phyloP scores from a whole-genome alignment of 2,797 vertebrate species.

The Eleutherodactylus coqui region DNA sequence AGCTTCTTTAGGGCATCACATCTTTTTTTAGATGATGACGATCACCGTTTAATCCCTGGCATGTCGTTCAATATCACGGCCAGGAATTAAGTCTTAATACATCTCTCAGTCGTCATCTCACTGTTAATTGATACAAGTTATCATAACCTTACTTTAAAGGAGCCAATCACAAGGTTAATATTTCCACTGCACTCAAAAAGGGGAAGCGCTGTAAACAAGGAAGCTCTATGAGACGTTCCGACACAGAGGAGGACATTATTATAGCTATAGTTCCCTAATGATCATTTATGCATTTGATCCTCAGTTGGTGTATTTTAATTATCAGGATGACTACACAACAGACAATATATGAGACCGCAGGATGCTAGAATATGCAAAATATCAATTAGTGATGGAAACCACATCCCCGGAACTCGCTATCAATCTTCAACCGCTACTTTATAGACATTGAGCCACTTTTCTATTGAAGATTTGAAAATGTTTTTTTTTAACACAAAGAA shows the following conservation, averaged over 20 bases:
- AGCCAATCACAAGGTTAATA: not conserved
- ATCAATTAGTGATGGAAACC: not conserved
- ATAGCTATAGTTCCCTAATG: not conserved
- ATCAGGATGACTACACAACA: not conserved
- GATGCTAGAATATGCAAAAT: slow-evolving; percentile 2
- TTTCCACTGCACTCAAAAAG: too few relatives aligned
- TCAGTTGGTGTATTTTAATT: not conserved
- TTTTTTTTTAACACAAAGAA: not conserved
- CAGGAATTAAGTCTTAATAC: not conserved
- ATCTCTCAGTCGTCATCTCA: not conserved
- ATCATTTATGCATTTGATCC: not conserved
- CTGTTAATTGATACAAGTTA: not conserved
- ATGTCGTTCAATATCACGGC: not conserved
- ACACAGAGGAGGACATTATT: not conserved
- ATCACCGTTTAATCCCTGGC: not conserved
- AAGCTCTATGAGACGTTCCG: not conserved
- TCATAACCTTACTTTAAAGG: too few relatives aligned
- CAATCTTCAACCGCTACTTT: not conserved
- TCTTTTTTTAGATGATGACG: not conserved
- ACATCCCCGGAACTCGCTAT: not conserved
- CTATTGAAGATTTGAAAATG: not conserved
- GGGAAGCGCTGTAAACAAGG: not conserved
- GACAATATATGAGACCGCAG: not conserved
- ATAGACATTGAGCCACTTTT: not conserved
- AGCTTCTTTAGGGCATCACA: not conserved